Conservation (phyloP, 2,888 invertebrate genomes). For the Clepsis dumicolana region DNA sequence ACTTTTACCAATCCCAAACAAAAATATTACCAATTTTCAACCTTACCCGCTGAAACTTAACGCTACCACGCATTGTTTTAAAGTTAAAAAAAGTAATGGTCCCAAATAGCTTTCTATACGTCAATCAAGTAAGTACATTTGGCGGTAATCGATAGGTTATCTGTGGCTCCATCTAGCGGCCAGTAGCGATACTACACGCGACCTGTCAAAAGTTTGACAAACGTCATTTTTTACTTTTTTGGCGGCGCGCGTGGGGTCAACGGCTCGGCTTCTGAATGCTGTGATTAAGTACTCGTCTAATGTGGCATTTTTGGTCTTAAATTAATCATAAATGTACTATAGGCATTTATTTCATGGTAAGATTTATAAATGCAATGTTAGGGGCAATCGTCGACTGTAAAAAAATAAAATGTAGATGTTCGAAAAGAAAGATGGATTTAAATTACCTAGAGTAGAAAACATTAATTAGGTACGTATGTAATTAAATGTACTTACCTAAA, state of each 20-base stretch:
- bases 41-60: constrained; percentile 53
- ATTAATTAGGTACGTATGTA: no score
- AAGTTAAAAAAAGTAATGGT: constrained; percentile 33
- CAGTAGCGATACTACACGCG: constrained; percentile 66
- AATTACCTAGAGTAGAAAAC: no score
- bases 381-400: not conserved
- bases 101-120: constrained; percentile 66
- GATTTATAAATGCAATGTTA: not conserved
- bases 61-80: constrained; percentile 28
- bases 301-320: constrained; percentile 38
- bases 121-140: constrained; percentile 66
- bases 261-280: constrained; percentile 31
- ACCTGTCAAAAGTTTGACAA: constrained; percentile 52
- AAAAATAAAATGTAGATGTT: no score
- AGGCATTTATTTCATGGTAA: not conserved
- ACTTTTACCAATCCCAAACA: constrained; percentile 40
- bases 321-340: constrained; percentile 26
- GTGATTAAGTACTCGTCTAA: constrained; percentile 33
- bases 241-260: constrained; percentile 36
- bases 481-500: no score
- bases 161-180: constrained; percentile 71
- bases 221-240: constrained; percentile 48
- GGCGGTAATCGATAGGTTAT: constrained; percentile 75
- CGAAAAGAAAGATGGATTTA: no score
- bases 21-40: constrained; percentile 48